Percentiles rank a stretch among this genome's conserved stretches.
Conservation (phyloP, 2,888 invertebrate genomes). For the Hipparchia sbordonii region DNA sequence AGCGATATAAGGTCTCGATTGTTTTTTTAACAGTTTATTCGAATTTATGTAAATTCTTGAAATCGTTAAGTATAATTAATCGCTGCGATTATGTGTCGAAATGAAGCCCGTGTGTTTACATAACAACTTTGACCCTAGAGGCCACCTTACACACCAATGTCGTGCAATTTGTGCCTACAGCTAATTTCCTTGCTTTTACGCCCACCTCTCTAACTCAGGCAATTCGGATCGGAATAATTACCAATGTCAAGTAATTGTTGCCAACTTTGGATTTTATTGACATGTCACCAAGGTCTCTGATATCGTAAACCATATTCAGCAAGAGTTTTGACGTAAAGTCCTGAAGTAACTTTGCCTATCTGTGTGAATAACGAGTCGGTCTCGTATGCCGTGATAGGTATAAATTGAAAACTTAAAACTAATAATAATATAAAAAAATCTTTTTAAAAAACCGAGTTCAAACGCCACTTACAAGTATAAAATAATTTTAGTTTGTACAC, state of each 20-base stretch:
- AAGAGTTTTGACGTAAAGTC: too few species aligned
- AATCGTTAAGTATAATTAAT: background rate
- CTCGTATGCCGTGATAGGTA: too few species aligned
- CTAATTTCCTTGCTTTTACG: background rate
- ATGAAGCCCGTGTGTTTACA: background rate
- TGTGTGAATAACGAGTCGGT: too few species aligned
- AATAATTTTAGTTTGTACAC: too few species aligned
- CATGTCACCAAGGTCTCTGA: background rate
- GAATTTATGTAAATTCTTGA: too few species aligned
- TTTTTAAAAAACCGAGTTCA: too few species aligned
- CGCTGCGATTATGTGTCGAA: background rate
- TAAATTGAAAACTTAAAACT: too few species aligned
- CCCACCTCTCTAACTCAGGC: constrained; percentile 3
- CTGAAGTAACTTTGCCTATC: too few species aligned
- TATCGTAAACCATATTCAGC: too few species aligned
- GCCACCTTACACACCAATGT: background rate
- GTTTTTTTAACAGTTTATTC: too few species aligned
- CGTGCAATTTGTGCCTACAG: constrained; percentile 2
- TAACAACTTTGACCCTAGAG: background rate
- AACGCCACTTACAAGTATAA: too few species aligned
- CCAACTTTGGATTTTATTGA: constrained; percentile 2
- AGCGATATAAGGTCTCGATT: background rate
- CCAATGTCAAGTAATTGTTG: background rate
- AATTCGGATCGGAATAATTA: background rate
- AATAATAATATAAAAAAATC: too few species aligned